Percentiles rank a stretch among this genome's conserved stretches.
Evolutionary conservation across 2,113 vertebrate genomes (phyloP).

Genomic region (Pionites leucogaster): DNA sequence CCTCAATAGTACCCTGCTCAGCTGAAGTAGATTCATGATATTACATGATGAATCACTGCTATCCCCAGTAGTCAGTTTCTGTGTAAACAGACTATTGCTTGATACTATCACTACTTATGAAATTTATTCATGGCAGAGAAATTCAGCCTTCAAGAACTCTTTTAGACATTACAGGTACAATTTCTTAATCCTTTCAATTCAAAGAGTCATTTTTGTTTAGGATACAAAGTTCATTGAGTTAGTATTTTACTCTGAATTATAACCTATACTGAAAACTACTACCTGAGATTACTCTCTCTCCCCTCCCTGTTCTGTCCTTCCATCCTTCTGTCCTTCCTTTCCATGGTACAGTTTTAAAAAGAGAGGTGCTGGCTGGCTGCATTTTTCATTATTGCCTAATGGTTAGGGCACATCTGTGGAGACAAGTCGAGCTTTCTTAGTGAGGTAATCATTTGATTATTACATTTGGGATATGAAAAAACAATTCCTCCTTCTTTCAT

Average conservation of each 20-base stretch:
- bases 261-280: not conserved
- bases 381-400: not conserved
- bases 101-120: not conserved
- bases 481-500: not conserved
- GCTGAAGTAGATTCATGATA: not conserved
- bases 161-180: not conserved
- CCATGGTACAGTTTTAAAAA: not conserved
- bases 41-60: not conserved
- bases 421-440: rapidly evolving
- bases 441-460: not conserved
- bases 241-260: not conserved
- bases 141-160: not conserved
- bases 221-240: not conserved
- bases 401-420: not conserved
- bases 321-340: not conserved
- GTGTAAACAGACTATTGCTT: not conserved
- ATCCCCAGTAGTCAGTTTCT: not conserved
- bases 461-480: not conserved
- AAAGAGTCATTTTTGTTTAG: not conserved
- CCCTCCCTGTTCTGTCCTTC: not conserved
- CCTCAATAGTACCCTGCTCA: not conserved
- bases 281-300: not conserved
- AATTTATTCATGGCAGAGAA: not conserved
- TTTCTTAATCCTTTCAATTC: not conserved
- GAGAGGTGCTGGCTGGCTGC: not conserved